Evolutionary conservation across 2,888 invertebrate species (phyloP).

Genomic region (Rhorus exstirpatorius): DNA sequence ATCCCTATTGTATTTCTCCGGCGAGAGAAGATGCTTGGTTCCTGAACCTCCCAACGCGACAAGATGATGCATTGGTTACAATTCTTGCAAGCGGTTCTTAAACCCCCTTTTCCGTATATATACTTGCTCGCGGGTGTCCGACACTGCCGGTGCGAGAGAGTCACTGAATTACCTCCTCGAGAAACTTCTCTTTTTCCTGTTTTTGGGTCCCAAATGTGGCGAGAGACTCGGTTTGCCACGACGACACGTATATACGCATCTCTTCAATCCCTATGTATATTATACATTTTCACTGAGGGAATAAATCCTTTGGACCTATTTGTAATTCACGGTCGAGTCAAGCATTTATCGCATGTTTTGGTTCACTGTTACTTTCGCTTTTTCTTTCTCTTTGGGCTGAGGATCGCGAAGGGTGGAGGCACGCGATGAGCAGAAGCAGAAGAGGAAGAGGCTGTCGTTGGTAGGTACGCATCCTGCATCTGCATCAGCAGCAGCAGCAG

Average conservation of each 20-base stretch:
- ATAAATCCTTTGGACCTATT: conserved; percentile 59
- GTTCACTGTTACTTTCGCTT: conserved; percentile 34
- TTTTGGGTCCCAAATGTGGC: conserved; percentile 54
- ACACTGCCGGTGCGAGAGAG: background rate
- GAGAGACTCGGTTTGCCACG: conserved; percentile 34
- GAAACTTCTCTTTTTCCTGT: background rate
- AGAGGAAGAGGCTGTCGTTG: conserved; percentile 45
- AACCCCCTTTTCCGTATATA: conserved; percentile 19
- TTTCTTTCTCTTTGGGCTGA: conserved; percentile 18
- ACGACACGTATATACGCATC: conserved; percentile 15
- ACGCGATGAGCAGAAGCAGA: conserved; percentile 16
- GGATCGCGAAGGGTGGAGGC: conserved; percentile 60
- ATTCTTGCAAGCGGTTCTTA: conserved; percentile 54
- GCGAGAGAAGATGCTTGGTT: conserved; percentile 26
- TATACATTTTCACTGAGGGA: conserved; percentile 18
- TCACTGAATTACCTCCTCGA: conserved; percentile 14
- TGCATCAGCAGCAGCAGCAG: too few species aligned
- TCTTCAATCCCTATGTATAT: background rate
- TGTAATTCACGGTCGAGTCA: conserved; percentile 57
- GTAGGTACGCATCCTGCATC: conserved; percentile 45
- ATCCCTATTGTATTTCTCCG: conserved; percentile 65
- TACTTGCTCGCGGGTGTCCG: background rate
- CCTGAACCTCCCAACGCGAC: conserved; percentile 83
- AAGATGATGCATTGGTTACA: conserved; percentile 82
- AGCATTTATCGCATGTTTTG: conserved; percentile 53